These are phyloP conservation scores for Heliconius ethilla DNA, from an alignment of 2,888 invertebrate species.

Conservation along the genomic window DNA sequence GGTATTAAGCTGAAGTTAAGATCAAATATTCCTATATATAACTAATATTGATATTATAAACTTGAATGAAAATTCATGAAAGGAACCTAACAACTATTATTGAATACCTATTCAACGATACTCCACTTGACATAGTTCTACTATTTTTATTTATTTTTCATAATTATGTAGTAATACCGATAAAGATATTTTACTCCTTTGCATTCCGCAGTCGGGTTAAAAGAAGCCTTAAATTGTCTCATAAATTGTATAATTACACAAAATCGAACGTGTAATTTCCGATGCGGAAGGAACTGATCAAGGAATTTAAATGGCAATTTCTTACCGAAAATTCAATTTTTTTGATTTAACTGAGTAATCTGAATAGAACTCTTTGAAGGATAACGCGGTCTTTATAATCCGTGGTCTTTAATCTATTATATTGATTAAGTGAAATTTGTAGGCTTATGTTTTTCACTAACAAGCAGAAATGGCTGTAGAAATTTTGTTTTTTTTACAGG, in stretches of 20 bases:
- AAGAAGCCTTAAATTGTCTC: background rate
- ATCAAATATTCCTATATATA: no score
- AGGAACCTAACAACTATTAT: no score
- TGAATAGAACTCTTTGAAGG: conserved; percentile 17
- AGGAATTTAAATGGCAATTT: conserved; percentile 41
- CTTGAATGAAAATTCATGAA: no score
- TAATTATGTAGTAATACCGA: no score
- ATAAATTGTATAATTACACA: conserved; percentile 32
- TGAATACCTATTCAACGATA: no score
- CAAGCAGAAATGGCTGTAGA: background rate
- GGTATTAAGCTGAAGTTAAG: no score
- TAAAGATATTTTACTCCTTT: background rate
- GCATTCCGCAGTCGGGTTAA: background rate
- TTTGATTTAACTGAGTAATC: conserved; percentile 35
- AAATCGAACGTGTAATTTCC: conserved; percentile 41
- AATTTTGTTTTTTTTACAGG: background rate
- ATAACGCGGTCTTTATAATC: background rate
- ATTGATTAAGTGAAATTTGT: conserved; percentile 1
- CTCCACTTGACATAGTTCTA: no score
- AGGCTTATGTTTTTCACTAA: background rate
- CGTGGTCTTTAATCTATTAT: background rate
- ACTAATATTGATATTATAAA: no score
- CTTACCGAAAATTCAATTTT: conserved; percentile 36
- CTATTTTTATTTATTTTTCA: no score
- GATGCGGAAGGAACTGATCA: conserved; percentile 39